phyloP scores from a whole-genome alignment of 2,888 invertebrate genomes.

The Octodonta nipae region DNA sequence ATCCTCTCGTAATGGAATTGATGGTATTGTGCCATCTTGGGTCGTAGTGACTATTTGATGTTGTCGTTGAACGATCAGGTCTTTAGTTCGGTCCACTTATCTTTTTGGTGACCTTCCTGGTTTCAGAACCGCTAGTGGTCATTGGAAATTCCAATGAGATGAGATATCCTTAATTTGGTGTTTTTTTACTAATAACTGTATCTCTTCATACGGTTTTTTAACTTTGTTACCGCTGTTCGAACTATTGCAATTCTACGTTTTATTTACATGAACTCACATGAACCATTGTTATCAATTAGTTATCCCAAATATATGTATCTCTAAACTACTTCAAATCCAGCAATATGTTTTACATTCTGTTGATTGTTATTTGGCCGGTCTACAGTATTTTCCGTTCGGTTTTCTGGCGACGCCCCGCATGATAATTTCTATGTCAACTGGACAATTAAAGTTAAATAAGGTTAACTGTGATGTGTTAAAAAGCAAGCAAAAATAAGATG shows the following conservation, averaged over 20 bases:
- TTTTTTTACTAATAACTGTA: not conserved
- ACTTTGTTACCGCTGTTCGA: not conserved
- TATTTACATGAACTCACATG: not conserved
- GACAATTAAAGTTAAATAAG: no score
- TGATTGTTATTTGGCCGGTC: slow-evolving; percentile 1
- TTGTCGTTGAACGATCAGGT: no score
- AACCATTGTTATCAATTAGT: slow-evolving; percentile 1
- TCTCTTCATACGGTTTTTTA: not conserved
- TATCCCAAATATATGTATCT: slow-evolving; percentile 1
- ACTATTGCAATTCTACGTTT: slow-evolving; percentile 1
- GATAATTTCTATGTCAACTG: no score
- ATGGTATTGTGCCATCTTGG: slow-evolving; percentile 1
- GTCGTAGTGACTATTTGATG: not conserved
- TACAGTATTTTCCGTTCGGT: no score
- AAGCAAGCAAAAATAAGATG: no score
- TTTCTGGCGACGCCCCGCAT: no score
- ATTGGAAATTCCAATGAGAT: not conserved
- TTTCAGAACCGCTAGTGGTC: not conserved
- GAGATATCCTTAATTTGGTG: no score
- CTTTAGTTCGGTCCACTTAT: no score
- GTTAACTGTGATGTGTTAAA: no score
- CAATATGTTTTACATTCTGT: not conserved
- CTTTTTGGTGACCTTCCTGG: not conserved
- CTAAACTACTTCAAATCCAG: not conserved
- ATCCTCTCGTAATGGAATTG: not conserved